Conservation (phyloP, 2,113 vertebrate genomes). For the Triplophysa tibetana region DNA sequence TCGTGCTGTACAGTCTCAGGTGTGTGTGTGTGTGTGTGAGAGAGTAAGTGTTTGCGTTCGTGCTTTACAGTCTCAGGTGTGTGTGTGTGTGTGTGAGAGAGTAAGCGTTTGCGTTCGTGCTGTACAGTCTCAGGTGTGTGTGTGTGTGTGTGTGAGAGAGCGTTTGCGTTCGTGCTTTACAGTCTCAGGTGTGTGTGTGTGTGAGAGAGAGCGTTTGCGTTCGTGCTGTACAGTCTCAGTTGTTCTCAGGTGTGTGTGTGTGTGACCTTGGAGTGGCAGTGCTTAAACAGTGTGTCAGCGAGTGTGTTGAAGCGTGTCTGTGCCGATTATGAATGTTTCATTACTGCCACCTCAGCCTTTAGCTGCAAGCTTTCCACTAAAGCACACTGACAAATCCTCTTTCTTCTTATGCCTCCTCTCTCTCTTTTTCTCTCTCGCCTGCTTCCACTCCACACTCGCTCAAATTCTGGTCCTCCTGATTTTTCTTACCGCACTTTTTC, state of each 20-base stretch:
- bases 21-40: too few species aligned
- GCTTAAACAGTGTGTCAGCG: slow-evolving; percentile 77
- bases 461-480: slow-evolving; percentile 51
- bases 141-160: neutral
- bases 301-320: slow-evolving; percentile 76
- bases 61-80: too few species aligned
- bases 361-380: slow-evolving; percentile 64
- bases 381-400: slow-evolving; percentile 78
- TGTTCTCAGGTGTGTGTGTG: slow-evolving; percentile 48
- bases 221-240: slow-evolving; percentile 16
- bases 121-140: too few species aligned
- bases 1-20: too few species aligned
- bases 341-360: slow-evolving; percentile 77
- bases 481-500: slow-evolving; percentile 20
- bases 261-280: slow-evolving; percentile 77
- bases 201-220: neutral
- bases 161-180: neutral
- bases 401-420: slow-evolving; percentile 68
- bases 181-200: slow-evolving; percentile 11
- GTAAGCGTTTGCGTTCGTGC: too few species aligned
- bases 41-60: too few species aligned
- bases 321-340: slow-evolving; percentile 84
- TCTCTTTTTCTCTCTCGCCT: slow-evolving; percentile 59
- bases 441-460: neutral
- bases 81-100: too few species aligned